Base-by-base conservation (phyloP, 2,888 invertebrate species). In the Zonitis immaculata region DNA sequence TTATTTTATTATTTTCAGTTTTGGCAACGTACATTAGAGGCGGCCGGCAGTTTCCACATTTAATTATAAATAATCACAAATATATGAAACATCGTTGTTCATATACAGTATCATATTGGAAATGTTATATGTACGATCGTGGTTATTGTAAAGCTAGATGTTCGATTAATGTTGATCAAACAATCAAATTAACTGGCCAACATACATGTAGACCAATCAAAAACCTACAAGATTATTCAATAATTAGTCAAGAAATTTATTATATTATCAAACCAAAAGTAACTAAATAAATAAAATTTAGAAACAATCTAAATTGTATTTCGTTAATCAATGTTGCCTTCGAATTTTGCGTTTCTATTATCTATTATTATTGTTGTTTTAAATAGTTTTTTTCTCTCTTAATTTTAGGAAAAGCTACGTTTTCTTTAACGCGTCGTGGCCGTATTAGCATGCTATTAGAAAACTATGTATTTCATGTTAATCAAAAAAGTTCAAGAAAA, bases 71-170 rank as follows among this genome's bases (percentile, higher is more conserved):
- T 27, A 62, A 70, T 44, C 70, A 69, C 54, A 67, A 70, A 56
- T 74, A 72, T 57, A 63, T 73, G 27, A 75, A 74, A 56, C 74
- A 75, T 48, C 62, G 72, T 54, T 72, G 73, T 58, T 65, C 65
- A 2, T 63, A 66, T 47, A 64, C 58, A n/a, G 67, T 69, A 6
- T 72, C 73, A 1, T 75, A 75, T 54, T 75, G 74, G 74, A 75
- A 74, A 59, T 75, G 75, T 52, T 65, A 67, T 35, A 51, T 66
- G 26, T 75, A 74, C 52, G 73, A 75, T 50, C 61, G 61, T 16
- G 72, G 72, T 5, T 47, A 54, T 11, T 75, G 75, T 52, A 71
- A 71, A 53, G 73, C 74, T 6, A 64, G 75, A 55, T 71, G 70
- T 47, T 60, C 64, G 9, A 63, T 69, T 26, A 61, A 63, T 28